phyloP scores from a whole-genome alignment of 2,113 vertebrate genomes.

The Eidolon helvum region DNA sequence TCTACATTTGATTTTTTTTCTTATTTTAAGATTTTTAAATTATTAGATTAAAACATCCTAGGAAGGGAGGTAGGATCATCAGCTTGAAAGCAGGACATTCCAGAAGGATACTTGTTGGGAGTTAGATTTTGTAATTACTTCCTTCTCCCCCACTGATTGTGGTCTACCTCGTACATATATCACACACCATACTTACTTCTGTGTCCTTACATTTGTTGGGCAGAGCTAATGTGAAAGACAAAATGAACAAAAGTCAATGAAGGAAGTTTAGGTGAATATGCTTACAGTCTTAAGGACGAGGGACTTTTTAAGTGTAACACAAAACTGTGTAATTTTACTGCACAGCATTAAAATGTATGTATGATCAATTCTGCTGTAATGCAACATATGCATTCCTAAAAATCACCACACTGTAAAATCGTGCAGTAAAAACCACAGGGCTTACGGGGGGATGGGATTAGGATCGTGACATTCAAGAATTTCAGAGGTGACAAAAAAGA shows the following conservation, averaged over 20 bases:
- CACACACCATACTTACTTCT: not conserved
- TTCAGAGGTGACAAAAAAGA: not conserved
- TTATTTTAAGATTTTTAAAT: not conserved
- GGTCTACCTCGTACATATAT: not conserved
- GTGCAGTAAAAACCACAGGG: not conserved
- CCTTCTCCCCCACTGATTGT: not conserved
- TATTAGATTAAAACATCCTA: not conserved
- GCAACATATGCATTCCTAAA: not conserved
- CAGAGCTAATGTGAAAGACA: not conserved
- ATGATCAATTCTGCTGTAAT: not conserved
- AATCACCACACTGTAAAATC: not conserved
- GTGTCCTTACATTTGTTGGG: not conserved
- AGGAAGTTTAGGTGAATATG: not conserved
- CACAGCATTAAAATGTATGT: not conserved
- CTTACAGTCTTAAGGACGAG: not conserved
- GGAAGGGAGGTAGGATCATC: not conserved
- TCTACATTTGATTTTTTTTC: not conserved
- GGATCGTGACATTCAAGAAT: not conserved
- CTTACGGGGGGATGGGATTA: not conserved
- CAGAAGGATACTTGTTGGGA: not conserved
- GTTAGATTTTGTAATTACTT: not conserved
- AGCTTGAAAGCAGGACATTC: not conserved
- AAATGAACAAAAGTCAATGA: not conserved
- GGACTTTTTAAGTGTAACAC: not conserved
- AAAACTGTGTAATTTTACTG: not conserved